Evolutionary conservation across 2,888 invertebrate species (phyloP), one percentile per base, ranked within the genome.

Genomic region (Amiota mariae): DNA sequence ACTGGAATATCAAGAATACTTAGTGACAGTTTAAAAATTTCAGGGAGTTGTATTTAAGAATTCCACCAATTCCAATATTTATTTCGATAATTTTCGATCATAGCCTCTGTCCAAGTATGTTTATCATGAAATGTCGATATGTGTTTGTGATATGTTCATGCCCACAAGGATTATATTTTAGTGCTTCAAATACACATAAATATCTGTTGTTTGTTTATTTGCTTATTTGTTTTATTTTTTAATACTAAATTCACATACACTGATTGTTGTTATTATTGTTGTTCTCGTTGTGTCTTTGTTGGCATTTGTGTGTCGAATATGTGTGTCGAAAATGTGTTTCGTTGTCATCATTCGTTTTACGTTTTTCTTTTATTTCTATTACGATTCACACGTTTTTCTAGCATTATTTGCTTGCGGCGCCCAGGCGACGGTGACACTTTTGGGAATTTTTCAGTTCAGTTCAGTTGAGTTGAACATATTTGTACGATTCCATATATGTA

Each of bases 341-440:
- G 54, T n/a, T 54, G 54, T 54, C 54, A n/a, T 8, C n/a, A 36
- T 24, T 63, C 36, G 24, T 36, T 47, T 9, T 59, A 15, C n/a
- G 54, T 54, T 54, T 49, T 18, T 49, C 51, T 49, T 49, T 48
- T 71, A 49, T 61, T 51, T 72, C 64, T 64, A 51, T 15, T 51
- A 64, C 71, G 71, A 71, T 71, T 49, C 71, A 71, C 54, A 70
- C 68, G 68, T 70, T 56, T 70, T 56, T 56, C 56, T 70, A 36
- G 36, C 68, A 24, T 70, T 70, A 70, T 66, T 66, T 48, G 66
- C 66, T 66, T 66, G 66, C 18, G 66, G 66, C 66, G 6, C 36
- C 36, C 48, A 8, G 66, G 66, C 66, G 49, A 49, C 66, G 18
- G 49, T 49, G 49, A 49, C 49, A 12, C 66, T 49, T 66, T 66